Evolutionary conservation across 2,888 invertebrate species (phyloP).

Genomic region (Eupithecia inturbata): DNA sequence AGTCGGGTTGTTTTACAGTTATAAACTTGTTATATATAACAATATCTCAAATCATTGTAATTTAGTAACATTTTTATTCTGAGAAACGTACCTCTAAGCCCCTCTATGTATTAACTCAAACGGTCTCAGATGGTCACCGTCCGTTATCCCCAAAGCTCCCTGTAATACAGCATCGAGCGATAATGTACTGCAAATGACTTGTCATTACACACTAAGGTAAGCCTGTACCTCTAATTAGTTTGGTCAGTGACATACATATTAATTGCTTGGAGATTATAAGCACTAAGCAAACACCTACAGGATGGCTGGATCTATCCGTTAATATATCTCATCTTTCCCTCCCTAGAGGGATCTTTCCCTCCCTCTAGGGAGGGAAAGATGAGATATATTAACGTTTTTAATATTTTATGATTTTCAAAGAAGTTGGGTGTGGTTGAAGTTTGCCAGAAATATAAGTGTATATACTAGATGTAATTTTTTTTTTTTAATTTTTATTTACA

Average conservation of each 20-base stretch:
- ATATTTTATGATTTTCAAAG: background rate
- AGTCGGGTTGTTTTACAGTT: too few species aligned
- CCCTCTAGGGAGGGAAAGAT: background rate
- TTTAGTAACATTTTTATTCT: background rate
- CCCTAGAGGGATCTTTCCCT: too few species aligned
- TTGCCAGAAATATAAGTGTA: too few species aligned
- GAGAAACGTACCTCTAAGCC: background rate
- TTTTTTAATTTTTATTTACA: too few species aligned
- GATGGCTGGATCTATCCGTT: background rate
- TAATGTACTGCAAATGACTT: conserved; percentile 79
- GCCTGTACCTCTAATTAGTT: conserved; percentile 67
- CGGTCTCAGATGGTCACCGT: conserved; percentile 78
- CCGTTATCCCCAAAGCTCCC: conserved; percentile 76
- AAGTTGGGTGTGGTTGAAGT: too few species aligned
- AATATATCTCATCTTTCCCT: too few species aligned
- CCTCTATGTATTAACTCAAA: conserved; percentile 60
- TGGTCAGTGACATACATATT: conserved; percentile 47
- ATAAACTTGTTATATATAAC: too few species aligned
- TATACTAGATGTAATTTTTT: too few species aligned
- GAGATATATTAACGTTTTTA: too few species aligned
- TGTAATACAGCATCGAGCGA: conserved; percentile 68
- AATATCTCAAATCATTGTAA: too few species aligned
- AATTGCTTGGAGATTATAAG: conserved; percentile 44
- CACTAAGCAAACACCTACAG: conserved; percentile 14
- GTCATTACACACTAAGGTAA: conserved; percentile 64